Evolutionary conservation across 2,113 vertebrate genomes (phyloP).

Genomic region (Platysternon megacephalum): DNA sequence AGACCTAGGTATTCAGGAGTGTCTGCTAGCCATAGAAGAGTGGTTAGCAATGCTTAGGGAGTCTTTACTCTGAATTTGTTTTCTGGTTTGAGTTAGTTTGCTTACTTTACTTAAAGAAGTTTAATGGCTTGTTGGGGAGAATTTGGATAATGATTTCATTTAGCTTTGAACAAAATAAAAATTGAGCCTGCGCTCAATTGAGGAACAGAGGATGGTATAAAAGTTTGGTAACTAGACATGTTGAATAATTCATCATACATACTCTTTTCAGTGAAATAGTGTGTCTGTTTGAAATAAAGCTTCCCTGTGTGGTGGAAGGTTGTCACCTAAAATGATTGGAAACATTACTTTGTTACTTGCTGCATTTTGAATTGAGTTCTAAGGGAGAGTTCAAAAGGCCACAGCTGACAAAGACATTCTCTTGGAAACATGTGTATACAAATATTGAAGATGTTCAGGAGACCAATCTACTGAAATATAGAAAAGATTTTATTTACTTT

Average conservation of each 20-base stretch:
- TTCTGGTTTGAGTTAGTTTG: neutral
- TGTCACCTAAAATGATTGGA: neutral
- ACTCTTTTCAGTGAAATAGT: neutral
- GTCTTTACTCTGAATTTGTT: neutral
- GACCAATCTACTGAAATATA: neutral
- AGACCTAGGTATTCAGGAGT: neutral
- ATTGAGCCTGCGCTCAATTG: neutral
- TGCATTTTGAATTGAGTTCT: neutral
- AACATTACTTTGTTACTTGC: neutral
- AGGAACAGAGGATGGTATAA: neutral
- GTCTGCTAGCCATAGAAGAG: neutral
- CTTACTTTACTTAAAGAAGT: neutral
- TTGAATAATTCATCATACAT: neutral
- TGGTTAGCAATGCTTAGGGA: neutral
- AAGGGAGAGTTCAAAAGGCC: neutral
- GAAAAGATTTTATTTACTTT: constrained; percentile 38
- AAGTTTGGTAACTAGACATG: neutral
- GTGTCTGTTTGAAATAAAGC: neutral
- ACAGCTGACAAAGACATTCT: neutral
- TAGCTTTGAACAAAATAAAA: neutral
- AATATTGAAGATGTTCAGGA: constrained; percentile 19
- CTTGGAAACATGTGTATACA: neutral
- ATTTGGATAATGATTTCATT: neutral
- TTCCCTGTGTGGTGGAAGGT: neutral
- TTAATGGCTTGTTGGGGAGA: neutral